Evolutionary conservation across 2,888 invertebrate genomes (phyloP).

Genomic region (Clistopyga incitator): DNA sequence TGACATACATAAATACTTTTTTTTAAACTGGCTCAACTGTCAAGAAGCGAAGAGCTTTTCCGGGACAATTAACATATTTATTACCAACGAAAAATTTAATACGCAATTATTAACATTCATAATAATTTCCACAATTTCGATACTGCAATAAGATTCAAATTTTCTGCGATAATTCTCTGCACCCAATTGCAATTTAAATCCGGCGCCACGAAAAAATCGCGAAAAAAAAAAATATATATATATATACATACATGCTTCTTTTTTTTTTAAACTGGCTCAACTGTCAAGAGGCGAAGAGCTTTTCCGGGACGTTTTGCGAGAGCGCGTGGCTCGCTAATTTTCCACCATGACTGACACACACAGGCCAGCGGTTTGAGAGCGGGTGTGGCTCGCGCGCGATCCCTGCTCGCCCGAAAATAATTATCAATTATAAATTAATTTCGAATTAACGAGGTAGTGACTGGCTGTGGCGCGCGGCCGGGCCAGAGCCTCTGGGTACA

Average conservation of each 20-base stretch:
- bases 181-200: background rate
- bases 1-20: background rate
- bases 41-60: background rate
- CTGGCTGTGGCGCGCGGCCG: constrained; percentile 23
- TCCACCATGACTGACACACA: constrained; percentile 11
- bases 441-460: constrained; percentile 77
- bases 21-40: constrained; percentile 1
- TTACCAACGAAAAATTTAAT: no score
- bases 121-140: background rate
- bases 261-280: constrained; percentile 3
- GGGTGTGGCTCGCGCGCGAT: constrained; percentile 32
- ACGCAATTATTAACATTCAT: no score
- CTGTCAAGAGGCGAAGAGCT: background rate
- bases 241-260: no score
- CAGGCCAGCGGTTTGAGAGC: constrained; percentile 6
- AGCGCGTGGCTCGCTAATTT: constrained; percentile 44
- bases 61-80: background rate
- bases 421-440: constrained; percentile 80
- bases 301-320: background rate
- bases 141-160: background rate
- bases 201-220: background rate
- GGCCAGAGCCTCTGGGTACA: background rate
- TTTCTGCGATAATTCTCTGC: background rate
- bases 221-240: background rate
- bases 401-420: constrained; percentile 73